A percentile compares a stretch with the other conserved stretches of the same genome.
These are phyloP conservation scores for Cephus spinipes DNA, from an alignment of 2,888 invertebrate species.

Conservation along the genomic window DNA sequence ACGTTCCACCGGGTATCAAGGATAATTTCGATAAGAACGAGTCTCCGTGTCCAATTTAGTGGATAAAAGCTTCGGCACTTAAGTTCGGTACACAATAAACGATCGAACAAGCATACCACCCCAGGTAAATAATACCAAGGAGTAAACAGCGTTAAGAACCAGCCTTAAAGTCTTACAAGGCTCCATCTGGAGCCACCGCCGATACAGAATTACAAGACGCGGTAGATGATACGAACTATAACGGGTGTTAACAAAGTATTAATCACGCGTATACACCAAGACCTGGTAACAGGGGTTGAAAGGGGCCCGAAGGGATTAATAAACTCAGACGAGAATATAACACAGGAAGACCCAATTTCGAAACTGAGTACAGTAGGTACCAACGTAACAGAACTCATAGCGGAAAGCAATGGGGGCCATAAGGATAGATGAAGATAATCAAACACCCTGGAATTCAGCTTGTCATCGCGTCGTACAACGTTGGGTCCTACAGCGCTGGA, in stretches of 20 bases:
- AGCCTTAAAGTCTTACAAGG: neutral
- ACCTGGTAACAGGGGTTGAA: neutral
- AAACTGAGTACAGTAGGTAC: neutral
- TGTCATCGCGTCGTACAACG: slow-evolving; percentile 17
- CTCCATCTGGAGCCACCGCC: neutral
- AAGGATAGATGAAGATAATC: slow-evolving; percentile 16
- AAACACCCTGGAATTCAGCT: slow-evolving; percentile 18
- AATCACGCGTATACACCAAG: no score
- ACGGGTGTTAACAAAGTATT: no score
- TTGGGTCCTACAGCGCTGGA: neutral
- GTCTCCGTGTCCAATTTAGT: no score
- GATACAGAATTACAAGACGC: neutral
- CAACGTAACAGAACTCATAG: neutral
- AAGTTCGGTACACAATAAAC: neutral
- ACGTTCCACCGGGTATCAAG: neutral
- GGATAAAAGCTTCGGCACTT: neutral
- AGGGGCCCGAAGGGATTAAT: neutral
- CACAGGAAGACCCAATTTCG: neutral
- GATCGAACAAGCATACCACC: neutral
- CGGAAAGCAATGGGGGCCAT: neutral
- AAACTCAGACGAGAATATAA: neutral
- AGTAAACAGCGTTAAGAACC: neutral
- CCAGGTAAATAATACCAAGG: neutral
- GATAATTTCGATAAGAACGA: no score
- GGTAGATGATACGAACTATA: no score